Evolutionary conservation across 2,113 vertebrate genomes (phyloP), one percentile per base, ranked within the genome.

Genomic region (Cyanoramphus novaezelandiae): DNA sequence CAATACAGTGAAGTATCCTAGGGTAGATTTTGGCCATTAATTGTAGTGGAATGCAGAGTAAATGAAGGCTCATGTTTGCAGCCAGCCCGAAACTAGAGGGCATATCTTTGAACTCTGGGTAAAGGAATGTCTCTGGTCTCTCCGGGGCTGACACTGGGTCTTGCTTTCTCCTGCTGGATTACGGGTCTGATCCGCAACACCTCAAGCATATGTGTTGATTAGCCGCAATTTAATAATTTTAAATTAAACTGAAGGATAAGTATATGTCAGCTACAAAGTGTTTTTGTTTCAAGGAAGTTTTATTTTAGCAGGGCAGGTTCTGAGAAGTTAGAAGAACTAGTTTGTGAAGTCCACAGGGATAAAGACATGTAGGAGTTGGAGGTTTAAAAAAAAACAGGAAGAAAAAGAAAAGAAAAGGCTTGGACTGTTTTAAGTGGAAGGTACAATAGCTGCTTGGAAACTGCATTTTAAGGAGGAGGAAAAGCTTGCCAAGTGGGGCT

Each of bases 261-360:
- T 63, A 10, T 65, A 25, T 52, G 39, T 52, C 49, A 72, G 13
- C 37, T 91, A 37, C 5, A 12, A 76, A 79, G 57, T 47, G 46
- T 7, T 82, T 91, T 92, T 76, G 69, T 82, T 95, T 93, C 72
- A 92, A 65, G 90, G 68, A 96, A 59, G 53, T 17, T 93, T 87
- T 82, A 39, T 68, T 96, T 90, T 59, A 91, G 25, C 50, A 80
- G 44, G 44, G 13, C 63, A 67, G 49, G 67, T 77, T 94, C 57
- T 90, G 82, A 67, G 52, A 52, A 82, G 33, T 93, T 87, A 76
- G 21, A 68, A 80, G 67, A 95, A 39, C 81, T 85, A 60, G 65
- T 91, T 85, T 92, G n/a, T 87, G 57, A 80, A 95, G 67, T 85
- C 63, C 33, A 37, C 0, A 1, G 2, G 16, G 9, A 49, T 82